A percentile compares a stretch with the other conserved stretches of the same genome.
Conservation (phyloP, 2,113 vertebrate species). For the Corydoras maculifer region DNA sequence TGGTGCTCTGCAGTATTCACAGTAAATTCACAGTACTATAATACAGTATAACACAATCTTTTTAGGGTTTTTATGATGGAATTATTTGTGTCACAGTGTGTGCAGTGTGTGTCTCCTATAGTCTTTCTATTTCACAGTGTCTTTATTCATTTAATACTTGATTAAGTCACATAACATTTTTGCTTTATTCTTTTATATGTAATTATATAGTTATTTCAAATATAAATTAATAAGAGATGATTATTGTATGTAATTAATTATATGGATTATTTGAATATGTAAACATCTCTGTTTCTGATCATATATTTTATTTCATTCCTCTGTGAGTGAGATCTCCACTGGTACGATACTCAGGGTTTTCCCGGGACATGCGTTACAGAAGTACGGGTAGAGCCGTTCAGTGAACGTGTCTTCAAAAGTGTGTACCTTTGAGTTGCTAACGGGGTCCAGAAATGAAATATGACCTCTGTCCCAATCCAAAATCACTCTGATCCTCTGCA, state of each 20-base stretch:
- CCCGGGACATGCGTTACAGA: slow-evolving; percentile 33
- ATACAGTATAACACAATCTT: too few species aligned
- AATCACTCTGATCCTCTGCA: slow-evolving; percentile 28
- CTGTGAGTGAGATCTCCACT: background rate
- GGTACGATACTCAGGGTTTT: slow-evolving; percentile 23
- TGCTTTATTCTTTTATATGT: too few species aligned
- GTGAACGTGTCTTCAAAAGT: slow-evolving; percentile 31
- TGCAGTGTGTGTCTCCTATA: too few species aligned
- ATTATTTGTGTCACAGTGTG: too few species aligned
- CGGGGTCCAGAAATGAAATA: slow-evolving; percentile 5
- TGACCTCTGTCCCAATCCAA: slow-evolving; percentile 30
- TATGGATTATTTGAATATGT: background rate
- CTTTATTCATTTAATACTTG: too few species aligned
- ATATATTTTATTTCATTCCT: background rate
- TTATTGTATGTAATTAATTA: too few species aligned
- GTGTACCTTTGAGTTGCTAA: slow-evolving; percentile 18
- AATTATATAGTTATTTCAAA: too few species aligned
- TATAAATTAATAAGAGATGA: too few species aligned
- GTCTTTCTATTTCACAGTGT: too few species aligned
- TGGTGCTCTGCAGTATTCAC: background rate
- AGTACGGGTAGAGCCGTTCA: slow-evolving; percentile 39
- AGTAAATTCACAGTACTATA: background rate
- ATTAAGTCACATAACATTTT: too few species aligned
- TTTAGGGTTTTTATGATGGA: too few species aligned
- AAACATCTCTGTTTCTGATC: background rate